These are phyloP conservation scores for Eulemur rufifrons DNA, from an alignment of 2,113 vertebrate species.

Conservation along the genomic window DNA sequence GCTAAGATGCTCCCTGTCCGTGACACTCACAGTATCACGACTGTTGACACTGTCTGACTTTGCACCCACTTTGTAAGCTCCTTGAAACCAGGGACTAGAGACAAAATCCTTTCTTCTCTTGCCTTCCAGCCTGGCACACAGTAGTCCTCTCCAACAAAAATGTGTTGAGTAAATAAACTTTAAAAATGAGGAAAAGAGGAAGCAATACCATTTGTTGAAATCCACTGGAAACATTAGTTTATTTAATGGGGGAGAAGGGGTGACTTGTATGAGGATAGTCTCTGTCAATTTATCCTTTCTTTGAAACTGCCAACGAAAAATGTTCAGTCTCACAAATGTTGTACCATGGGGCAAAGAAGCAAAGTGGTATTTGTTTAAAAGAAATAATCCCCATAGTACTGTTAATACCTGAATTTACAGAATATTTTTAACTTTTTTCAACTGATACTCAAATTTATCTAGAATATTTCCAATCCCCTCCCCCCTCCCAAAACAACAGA, in stretches of 20 bases:
- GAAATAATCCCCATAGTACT: background rate
- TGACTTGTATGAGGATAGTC: background rate
- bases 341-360: background rate
- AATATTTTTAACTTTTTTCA: background rate
- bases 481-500: background rate
- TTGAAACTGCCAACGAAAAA: background rate
- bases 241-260: background rate
- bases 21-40: background rate
- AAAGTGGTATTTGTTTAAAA: background rate
- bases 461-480: background rate
- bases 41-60: background rate
- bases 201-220: background rate
- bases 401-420: background rate
- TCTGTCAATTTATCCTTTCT: background rate
- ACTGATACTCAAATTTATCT: background rate
- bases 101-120: background rate
- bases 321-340: background rate
- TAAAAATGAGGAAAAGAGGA: slow-evolving; percentile 3
- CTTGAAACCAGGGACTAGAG: background rate
- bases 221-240: background rate
- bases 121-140: background rate
- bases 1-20: too few species aligned
- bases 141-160: background rate
- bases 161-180: background rate
- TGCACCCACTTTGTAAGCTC: background rate